Base-by-base conservation (phyloP, 2,888 invertebrate species). In the Teleiodes luculella region DNA sequence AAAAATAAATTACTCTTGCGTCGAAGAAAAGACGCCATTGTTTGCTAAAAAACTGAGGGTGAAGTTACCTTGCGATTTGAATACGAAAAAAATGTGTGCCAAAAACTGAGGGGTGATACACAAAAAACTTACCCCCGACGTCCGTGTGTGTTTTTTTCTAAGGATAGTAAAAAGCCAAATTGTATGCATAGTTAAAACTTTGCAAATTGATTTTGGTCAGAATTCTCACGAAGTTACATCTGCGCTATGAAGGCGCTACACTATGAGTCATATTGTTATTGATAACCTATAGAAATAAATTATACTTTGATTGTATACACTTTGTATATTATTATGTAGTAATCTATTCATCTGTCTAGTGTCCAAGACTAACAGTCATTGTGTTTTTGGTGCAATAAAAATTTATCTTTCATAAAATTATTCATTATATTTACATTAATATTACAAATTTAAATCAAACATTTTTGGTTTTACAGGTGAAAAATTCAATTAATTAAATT, bases 1-100 rank as follows among this genome's bases (percentile, higher is more conserved):
- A 81, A 83, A 83, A 77, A 76, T 74, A 67, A 66, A 66, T 74
- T 76, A 75, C 71, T 69, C 61, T 64, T 41, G 11, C 14, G 56
- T 66, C 68, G 65, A 83, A 83, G 82, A 83, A 86, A 84, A 76
- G 75, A 64, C 69, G 59, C 74, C 55, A 80, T 88, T 86, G 86
- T 86, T 85, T 82, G 83, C 53, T 68, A 79, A 86, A 83, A 88
- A 87, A 80, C 78, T 69, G 66, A 75, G 83, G 82, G 80, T 78
- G 80, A 70, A 68, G 75, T 77, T 81, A 77, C 81, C 68, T 76
- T 78, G 72, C 66, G 65, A 88, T 88, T 88, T 89, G 85, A 87
- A 87, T 88, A 87, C 80, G 64, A 65, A 72, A 72, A 68, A 62
- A 67, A 57, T 59, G 56, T 68, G 58, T 60, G 72, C 70, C 70